Conservation (phyloP, 2,797 vertebrate genomes). For the Myoxocephalus aenaeus region DNA sequence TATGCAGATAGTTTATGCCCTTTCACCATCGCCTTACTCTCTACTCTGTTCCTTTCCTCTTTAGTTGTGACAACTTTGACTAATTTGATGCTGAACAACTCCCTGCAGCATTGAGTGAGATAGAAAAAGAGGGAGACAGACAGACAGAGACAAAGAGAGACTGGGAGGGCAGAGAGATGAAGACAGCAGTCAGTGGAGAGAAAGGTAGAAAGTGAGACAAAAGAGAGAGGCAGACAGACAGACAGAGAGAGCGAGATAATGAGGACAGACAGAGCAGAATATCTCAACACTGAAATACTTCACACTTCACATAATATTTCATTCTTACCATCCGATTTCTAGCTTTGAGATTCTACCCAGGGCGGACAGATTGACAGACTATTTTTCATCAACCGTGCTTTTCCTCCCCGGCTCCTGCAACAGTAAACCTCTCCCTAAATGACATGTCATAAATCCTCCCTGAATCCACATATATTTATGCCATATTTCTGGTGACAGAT, state of each 20-base stretch:
- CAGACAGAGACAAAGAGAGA: constrained; percentile 54
- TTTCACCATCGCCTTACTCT: constrained; percentile 10
- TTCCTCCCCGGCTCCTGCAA: constrained; percentile 60
- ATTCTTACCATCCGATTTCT: constrained; percentile 64
- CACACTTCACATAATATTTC: constrained; percentile 74
- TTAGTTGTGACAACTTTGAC: constrained; percentile 40
- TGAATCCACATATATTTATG: constrained; percentile 67
- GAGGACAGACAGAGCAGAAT: constrained; percentile 64
- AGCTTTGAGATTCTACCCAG: constrained; percentile 67
- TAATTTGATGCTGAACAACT: constrained; percentile 47
- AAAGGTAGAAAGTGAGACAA: constrained; percentile 58
- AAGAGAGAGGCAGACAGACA: constrained; percentile 44
- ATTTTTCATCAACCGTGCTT: constrained; percentile 74
- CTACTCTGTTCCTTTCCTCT: not conserved
- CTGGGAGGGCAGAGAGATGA: constrained; percentile 52
- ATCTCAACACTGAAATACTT: constrained; percentile 68
- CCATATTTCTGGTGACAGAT: constrained; percentile 66
- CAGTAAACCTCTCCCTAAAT: constrained; percentile 71
- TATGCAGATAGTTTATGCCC: too few species aligned
- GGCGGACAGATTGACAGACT: constrained; percentile 73
- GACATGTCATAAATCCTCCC: constrained; percentile 75
- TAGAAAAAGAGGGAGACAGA: constrained; percentile 12
- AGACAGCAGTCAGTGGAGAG: constrained; percentile 38
- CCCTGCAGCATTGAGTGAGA: constrained; percentile 17
- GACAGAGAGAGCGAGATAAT: constrained; percentile 64